Evolutionary conservation across 2,113 vertebrate species (phyloP).

Genomic region (Neomonachus schauinslandi): DNA sequence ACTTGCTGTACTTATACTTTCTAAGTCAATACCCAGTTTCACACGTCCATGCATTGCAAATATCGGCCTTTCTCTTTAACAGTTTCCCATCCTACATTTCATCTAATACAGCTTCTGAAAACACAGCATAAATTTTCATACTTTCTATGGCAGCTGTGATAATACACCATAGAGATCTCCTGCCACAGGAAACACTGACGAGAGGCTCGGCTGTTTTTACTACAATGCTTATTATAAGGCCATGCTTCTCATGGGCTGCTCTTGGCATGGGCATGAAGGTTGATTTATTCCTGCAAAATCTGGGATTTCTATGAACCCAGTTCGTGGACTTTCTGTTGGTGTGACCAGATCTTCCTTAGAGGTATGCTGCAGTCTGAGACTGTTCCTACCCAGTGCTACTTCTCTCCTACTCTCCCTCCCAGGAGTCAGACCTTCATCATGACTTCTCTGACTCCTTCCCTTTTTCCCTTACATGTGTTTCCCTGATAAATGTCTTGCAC

Average conservation of each 20-base stretch:
- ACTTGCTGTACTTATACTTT: not conserved
- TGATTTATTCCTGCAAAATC: not conserved
- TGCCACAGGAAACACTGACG: not conserved
- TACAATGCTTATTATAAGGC: not conserved
- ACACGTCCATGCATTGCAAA: not conserved
- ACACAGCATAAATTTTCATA: not conserved
- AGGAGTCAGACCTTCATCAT: not conserved
- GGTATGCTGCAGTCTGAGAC: not conserved
- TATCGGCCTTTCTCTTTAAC: not conserved
- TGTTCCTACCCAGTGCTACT: not conserved
- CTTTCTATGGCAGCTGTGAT: not conserved
- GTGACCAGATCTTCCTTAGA: not conserved
- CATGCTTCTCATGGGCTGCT: not conserved
- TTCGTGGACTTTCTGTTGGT: not conserved
- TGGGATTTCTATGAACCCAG: not conserved
- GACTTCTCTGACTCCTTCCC: not conserved
- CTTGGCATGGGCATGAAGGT: not conserved
- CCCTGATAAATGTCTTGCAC: not conserved
- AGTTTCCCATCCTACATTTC: not conserved
- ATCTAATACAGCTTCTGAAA: not conserved
- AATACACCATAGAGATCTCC: not conserved
- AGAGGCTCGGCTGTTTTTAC: not conserved
- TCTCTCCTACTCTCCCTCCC: not conserved
- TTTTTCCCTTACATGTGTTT: not conserved
- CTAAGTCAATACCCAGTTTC: not conserved